A percentile compares a stretch with the other conserved stretches of the same genome.
These are phyloP conservation scores for Galeopsomyia nigrocyanea DNA, from an alignment of 2,888 invertebrate genomes.

Conservation along the genomic window DNA sequence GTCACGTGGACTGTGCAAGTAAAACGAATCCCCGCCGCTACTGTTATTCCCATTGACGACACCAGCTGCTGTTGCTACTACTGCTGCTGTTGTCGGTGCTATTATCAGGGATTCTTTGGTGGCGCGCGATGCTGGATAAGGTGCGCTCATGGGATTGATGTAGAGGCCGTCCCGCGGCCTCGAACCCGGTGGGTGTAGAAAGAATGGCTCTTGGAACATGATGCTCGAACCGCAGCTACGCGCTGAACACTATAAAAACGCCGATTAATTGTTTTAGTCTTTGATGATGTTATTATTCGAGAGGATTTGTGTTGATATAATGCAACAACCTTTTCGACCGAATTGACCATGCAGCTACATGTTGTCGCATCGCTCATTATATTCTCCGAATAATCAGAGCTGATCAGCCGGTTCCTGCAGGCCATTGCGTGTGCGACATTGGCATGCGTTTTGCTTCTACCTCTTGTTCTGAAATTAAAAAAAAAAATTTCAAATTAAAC, in stretches of 20 bases:
- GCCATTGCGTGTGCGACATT: constrained; percentile 62
- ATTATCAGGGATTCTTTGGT: constrained; percentile 53
- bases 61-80: not conserved
- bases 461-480: constrained; percentile 46
- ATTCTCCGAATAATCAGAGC: constrained; percentile 63
- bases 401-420: constrained; percentile 57
- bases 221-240: constrained; percentile 59
- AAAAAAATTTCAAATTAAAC: not conserved
- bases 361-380: constrained; percentile 64
- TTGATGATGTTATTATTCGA: too few species aligned
- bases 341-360: constrained; percentile 63
- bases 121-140: constrained; percentile 44
- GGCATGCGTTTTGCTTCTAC: constrained; percentile 45
- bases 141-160: constrained; percentile 82
- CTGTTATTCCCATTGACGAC: not conserved
- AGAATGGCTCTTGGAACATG: constrained; percentile 68
- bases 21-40: constrained; percentile 77
- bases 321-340: constrained; percentile 60
- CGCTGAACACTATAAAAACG: constrained; percentile 58
- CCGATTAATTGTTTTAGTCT: not conserved
- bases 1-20: constrained; percentile 86
- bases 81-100: not conserved
- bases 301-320: too few species aligned
- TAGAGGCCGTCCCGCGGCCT: constrained; percentile 84
- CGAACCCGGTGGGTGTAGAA: constrained; percentile 65